These are phyloP conservation scores for Scylla paramamosain DNA, from an alignment of 1,140 invertebrate genomes.

Conservation along the genomic window DNA sequence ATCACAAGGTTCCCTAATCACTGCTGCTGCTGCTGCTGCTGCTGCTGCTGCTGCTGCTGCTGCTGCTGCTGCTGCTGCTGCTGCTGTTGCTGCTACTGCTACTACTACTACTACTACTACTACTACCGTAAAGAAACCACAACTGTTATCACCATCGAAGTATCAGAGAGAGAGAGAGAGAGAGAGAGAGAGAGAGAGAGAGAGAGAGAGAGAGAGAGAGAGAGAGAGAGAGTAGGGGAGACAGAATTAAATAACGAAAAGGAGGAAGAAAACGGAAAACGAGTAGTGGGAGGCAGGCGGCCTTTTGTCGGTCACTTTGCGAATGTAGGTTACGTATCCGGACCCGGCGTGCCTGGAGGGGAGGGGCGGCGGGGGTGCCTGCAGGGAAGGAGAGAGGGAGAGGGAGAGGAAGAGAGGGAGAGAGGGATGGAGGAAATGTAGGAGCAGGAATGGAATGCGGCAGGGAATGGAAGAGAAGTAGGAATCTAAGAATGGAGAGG, in stretches of 20 bases:
- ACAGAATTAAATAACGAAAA: not conserved
- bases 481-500: not conserved
- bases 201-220: not conserved
- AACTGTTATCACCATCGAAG: too few species aligned
- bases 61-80: too few species aligned
- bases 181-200: constrained; percentile 8
- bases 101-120: too few species aligned
- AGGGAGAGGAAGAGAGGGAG: not conserved
- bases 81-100: too few species aligned
- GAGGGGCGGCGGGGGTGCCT: too few species aligned
- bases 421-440: not conserved
- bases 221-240: not conserved
- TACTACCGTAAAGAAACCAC: too few species aligned
- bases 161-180: not conserved
- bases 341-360: too few species aligned
- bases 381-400: not conserved
- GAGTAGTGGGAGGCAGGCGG: not conserved
- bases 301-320: too few species aligned
- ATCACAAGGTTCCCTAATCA: too few species aligned
- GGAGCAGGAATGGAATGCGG: not conserved
- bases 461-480: not conserved
- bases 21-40: too few species aligned
- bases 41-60: too few species aligned
- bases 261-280: not conserved
- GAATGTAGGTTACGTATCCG: too few species aligned